Conservation (phyloP, 37 sponge, comb jelly and placozoan species). For the Halisarca cf. caerulea region DNA sequence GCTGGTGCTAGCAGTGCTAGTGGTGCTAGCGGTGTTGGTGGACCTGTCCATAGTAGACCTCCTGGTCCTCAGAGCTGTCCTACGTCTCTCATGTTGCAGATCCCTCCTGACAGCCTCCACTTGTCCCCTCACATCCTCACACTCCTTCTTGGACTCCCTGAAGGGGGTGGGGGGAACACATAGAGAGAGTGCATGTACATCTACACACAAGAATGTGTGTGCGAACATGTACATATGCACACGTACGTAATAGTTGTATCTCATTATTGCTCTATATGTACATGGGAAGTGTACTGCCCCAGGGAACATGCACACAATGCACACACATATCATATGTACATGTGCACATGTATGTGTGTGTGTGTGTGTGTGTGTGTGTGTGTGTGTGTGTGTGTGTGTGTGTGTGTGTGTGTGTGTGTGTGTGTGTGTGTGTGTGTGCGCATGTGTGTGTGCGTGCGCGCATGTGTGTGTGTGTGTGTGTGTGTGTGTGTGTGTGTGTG, state of each 20-base stretch:
- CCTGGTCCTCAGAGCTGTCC: not conserved
- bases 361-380: conserved; percentile 3
- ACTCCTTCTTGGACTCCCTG: not conserved
- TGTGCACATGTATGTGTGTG: not conserved
- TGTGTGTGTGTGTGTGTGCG: no score
- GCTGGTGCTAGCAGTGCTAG: not conserved
- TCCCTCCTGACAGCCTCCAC: not conserved
- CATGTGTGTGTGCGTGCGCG: no score
- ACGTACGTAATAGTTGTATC: no score
- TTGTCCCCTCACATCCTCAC: not conserved
- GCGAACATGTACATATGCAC: no score
- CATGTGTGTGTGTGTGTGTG: no score
- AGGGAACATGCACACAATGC: not conserved
- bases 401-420: not conserved
- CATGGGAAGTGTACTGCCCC: no score
- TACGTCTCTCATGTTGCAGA: conserved; percentile 4
- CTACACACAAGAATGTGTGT: no score
- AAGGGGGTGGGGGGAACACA: not conserved
- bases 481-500: no score
- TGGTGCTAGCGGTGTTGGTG: not conserved
- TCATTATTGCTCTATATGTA: no score
- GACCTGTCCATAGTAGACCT: not conserved
- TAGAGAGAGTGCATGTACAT: no score
- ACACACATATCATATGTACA: not conserved
- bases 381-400: conserved; percentile 3